Conservation (phyloP, 2,888 invertebrate genomes). For the Hetaerina titia region DNA sequence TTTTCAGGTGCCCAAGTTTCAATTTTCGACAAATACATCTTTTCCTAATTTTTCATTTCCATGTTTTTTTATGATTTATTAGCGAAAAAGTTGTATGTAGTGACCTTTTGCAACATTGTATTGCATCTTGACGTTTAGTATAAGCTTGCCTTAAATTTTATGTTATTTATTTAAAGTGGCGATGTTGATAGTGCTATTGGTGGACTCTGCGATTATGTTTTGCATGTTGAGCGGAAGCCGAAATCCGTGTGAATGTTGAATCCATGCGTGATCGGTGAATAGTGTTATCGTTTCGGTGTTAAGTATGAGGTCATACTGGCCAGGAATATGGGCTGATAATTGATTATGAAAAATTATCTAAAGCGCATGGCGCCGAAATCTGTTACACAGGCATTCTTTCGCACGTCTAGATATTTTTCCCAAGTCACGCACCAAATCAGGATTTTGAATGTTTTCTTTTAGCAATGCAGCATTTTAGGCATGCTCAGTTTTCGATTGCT, state of each 20-base stretch:
- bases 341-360: background rate
- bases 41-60: constrained; percentile 57
- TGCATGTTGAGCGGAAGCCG: constrained; percentile 25
- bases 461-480: background rate
- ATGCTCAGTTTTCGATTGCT: background rate
- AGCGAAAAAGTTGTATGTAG: constrained; percentile 55
- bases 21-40: constrained; percentile 58
- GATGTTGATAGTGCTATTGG: constrained; percentile 22
- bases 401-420: background rate
- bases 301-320: background rate
- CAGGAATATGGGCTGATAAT: background rate
- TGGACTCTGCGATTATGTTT: background rate
- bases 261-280: background rate
- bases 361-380: background rate
- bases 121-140: constrained; percentile 56
- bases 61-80: constrained; percentile 56
- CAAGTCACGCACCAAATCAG: background rate
- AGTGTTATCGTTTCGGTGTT: background rate
- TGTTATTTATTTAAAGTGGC: constrained; percentile 39
- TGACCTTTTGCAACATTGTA: constrained; percentile 58
- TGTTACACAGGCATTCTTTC: background rate
- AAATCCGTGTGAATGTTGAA: background rate
- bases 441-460: background rate
- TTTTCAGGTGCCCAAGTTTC: constrained; percentile 16
- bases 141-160: constrained; percentile 13